Conservation (phyloP, 1,140 invertebrate species). For the Macrostomum lignano region DNA sequence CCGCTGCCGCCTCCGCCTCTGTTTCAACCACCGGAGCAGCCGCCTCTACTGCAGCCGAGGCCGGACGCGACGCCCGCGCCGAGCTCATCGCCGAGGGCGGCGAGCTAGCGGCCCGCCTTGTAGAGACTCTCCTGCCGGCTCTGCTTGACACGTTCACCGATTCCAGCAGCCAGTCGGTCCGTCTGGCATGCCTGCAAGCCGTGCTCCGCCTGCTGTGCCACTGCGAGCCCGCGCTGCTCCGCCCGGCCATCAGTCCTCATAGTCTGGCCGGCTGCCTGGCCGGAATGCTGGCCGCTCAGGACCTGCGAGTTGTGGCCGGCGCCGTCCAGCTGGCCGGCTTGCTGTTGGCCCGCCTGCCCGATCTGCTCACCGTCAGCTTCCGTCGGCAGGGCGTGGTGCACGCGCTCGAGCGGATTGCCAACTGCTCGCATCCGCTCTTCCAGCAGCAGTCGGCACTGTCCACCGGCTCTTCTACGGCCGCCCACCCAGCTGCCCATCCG, state of each 20-base stretch:
- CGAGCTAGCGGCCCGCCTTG: no score
- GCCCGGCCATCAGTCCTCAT: slow-evolving; percentile 6
- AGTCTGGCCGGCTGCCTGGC: slow-evolving; percentile 50
- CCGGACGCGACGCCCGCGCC: no score
- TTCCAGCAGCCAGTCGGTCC: slow-evolving; percentile 45
- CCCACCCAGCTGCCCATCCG: no score
- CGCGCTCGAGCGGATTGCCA: not conserved
- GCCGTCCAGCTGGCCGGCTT: slow-evolving; percentile 86
- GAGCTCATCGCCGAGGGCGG: no score
- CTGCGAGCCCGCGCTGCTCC: slow-evolving; percentile 47
- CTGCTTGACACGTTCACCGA: not conserved
- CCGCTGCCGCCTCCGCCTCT: no score
- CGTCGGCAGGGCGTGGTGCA: slow-evolving; percentile 42
- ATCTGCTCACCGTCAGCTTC: slow-evolving; percentile 74
- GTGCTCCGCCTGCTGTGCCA: slow-evolving; percentile 78
- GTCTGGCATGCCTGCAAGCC: slow-evolving; percentile 78
- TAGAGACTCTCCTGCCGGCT: not conserved
- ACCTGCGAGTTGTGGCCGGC: slow-evolving; percentile 73
- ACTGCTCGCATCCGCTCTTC: no score
- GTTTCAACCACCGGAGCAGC: no score
- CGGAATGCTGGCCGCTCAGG: slow-evolving; percentile 79
- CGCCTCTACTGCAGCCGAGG: no score
- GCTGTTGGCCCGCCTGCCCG: slow-evolving; percentile 70
- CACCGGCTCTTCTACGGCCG: no score
- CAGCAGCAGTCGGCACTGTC: no score